These are phyloP conservation scores for Odocoileus virginianus DNA, from an alignment of 2,113 vertebrate genomes.

Conservation along the genomic window DNA sequence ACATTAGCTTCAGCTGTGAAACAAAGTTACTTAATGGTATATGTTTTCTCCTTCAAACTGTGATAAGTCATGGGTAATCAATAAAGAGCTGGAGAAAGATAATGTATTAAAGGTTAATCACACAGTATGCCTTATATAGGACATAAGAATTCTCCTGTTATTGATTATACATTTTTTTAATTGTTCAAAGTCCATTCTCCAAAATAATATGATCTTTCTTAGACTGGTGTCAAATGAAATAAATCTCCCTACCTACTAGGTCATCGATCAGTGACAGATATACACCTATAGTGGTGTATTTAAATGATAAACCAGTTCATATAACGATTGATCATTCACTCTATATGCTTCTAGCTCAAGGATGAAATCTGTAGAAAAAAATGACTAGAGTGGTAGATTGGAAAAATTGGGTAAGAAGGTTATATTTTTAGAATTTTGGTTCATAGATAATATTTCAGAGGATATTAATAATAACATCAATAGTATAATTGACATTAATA, in stretches of 20 bases:
- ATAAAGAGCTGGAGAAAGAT: slow-evolving; percentile 26
- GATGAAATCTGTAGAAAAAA: neutral
- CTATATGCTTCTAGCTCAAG: neutral
- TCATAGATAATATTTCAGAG: neutral
- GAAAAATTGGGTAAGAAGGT: neutral
- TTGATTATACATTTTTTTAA: slow-evolving; percentile 58
- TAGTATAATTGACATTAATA: neutral
- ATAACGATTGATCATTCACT: slow-evolving; percentile 1
- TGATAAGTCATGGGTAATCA: slow-evolving; percentile 38
- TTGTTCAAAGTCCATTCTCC: slow-evolving; percentile 39
- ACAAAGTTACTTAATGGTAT: neutral
- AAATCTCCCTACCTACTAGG: slow-evolving; percentile 6
- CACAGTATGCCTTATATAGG: neutral
- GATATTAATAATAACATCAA: neutral
- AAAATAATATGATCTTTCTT: slow-evolving; percentile 13
- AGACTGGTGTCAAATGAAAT: slow-evolving; percentile 23
- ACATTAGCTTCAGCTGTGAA: neutral
- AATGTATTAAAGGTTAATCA: slow-evolving; percentile 43
- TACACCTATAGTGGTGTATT: neutral
- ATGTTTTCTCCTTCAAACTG: slow-evolving; percentile 30
- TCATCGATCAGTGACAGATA: slow-evolving; percentile 5
- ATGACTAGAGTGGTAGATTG: neutral
- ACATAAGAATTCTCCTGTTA: slow-evolving; percentile 26
- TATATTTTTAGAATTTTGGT: neutral
- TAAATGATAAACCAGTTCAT: slow-evolving; percentile 15